Conservation (phyloP, 2,797 vertebrate genomes). For the Acestrorhynchus altus region DNA sequence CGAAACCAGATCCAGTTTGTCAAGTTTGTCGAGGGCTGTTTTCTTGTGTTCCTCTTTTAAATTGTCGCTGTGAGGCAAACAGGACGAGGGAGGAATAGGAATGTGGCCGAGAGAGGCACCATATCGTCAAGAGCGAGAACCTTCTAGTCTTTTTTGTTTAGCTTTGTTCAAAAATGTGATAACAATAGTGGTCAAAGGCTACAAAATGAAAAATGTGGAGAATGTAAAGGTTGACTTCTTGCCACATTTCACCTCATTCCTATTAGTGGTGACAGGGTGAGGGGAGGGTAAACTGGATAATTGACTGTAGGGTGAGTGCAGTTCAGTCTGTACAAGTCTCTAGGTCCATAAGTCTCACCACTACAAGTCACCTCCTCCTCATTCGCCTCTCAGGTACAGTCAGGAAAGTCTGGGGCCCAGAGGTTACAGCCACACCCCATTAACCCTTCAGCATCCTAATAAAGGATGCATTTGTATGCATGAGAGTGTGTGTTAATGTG, state of each 20-base stretch:
- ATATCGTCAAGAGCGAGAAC: constrained; percentile 54
- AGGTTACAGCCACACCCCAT: not conserved
- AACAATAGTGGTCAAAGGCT: constrained; percentile 61
- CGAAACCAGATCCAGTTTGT: constrained; percentile 67
- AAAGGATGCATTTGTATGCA: not conserved
- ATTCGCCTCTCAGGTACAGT: not conserved
- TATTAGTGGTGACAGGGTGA: constrained; percentile 13
- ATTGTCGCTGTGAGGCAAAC: constrained; percentile 17
- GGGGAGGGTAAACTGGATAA: not conserved
- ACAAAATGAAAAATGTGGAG: constrained; percentile 48
- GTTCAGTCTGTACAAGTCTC: not conserved
- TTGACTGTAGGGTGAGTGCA: not conserved
- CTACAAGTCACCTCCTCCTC: not conserved
- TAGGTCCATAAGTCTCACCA: constrained; percentile 10
- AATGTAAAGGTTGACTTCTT: constrained; percentile 37
- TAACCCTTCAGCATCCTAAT: constrained; percentile 3
- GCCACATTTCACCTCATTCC: constrained; percentile 26
- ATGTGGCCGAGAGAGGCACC: constrained; percentile 59
- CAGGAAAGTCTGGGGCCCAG: not conserved
- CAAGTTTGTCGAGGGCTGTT: constrained; percentile 50
- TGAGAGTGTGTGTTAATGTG: constrained; percentile 35
- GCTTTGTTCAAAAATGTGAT: constrained; percentile 16
- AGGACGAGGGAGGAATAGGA: constrained; percentile 50
- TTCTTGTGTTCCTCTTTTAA: constrained; percentile 27
- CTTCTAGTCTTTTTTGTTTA: constrained; percentile 51